Evolutionary conservation across 2,797 vertebrate species (phyloP), one percentile per base, ranked within the genome.

Genomic region (Cephalopachus bancanus): DNA sequence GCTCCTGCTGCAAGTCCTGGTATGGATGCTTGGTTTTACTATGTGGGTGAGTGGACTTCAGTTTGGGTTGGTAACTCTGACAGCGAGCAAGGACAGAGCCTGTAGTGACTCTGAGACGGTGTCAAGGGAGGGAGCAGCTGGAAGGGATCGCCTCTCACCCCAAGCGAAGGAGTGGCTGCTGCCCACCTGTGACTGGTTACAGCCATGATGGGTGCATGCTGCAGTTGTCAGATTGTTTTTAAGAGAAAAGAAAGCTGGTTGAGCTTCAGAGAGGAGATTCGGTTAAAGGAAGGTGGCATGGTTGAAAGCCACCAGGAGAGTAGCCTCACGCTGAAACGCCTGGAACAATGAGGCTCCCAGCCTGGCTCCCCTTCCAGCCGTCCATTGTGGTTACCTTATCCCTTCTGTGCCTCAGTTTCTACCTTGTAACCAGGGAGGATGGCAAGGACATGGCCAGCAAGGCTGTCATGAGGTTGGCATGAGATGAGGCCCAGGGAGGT

Each of bases 331-430:
- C 11, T 16, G 26, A 11, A 24, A 10, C 8, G 14, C 16, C 53
- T 17, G n/a, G 75, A 37, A 49, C 20, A 16, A 2, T 0, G 20
- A 10, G 22, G 64, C 7, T 22, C 37, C 3, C 24, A 28, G 59
- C n/a, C 12, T 28, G 11, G 28, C 44, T 51, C 28, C 3, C 14
- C 4, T 11, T 6, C 5, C 3, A 55, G 26, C 15, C 8, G 17
- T 10, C 19, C 0, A 19, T 22, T 4, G 1, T 5, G 22, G 5
- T 0, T 5, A 26, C 30, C 11, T 33, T 11, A 5, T 1, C 2
- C 33, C 14, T 67, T 24, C 64, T 2, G 1, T 24, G 79, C 33
- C 5, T 75, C 1, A 0, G 55, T 26, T 17, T 71, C 65, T 37
- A 59, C 76, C 22, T 67, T 10, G 44, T 24, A 6, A 51, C 14